phyloP scores from a whole-genome alignment of 92 coral and sea anemone species.

The Epizoanthus illoricatus region DNA sequence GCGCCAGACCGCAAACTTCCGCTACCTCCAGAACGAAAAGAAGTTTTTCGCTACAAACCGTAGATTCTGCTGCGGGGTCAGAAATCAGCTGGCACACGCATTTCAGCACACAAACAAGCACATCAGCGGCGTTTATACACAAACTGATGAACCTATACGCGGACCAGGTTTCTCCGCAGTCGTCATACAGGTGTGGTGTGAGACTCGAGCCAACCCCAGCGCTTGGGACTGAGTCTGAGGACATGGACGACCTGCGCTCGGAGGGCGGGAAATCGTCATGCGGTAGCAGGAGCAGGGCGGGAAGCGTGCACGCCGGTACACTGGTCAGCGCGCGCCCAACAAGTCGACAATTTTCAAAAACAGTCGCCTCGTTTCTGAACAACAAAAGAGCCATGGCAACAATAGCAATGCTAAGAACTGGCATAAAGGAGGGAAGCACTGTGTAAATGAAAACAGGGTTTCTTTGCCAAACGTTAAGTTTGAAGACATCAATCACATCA shows the following conservation, averaged over 20 bases:
- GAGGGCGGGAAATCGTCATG: conserved; percentile 72
- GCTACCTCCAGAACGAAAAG: background rate
- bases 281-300: conserved; percentile 57
- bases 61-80: background rate
- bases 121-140: conserved; percentile 65
- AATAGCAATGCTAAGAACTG: conserved; percentile 26
- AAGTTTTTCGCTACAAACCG: background rate
- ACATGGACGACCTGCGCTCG: conserved; percentile 54
- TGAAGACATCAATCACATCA: too few species aligned
- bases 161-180: conserved; percentile 75
- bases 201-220: conserved; percentile 39
- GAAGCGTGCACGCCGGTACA: conserved; percentile 39
- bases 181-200: conserved; percentile 70
- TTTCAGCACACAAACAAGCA: conserved; percentile 60
- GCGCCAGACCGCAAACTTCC: conserved; percentile 9
- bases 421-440: conserved; percentile 27
- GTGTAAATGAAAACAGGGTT: background rate
- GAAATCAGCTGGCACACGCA: conserved; percentile 75
- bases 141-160: conserved; percentile 74
- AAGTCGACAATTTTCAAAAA: conserved; percentile 54
- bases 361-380: conserved; percentile 57
- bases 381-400: conserved; percentile 44
- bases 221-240: conserved; percentile 45
- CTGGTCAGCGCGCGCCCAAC: conserved; percentile 20
- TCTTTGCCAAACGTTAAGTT: background rate